Evolutionary conservation across 1,140 invertebrate genomes (phyloP).

Genomic region (Hycleus cichorii): DNA sequence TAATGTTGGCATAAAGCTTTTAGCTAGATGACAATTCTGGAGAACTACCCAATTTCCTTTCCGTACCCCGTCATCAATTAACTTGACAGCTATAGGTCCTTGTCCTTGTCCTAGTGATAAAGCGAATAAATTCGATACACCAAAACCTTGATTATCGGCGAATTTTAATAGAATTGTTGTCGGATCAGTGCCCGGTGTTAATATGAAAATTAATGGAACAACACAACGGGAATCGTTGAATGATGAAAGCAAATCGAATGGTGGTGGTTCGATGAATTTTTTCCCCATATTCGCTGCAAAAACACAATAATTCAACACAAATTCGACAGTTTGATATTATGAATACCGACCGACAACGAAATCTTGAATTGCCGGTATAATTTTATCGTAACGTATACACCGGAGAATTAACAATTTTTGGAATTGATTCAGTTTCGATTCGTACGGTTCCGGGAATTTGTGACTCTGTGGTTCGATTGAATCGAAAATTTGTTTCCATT

Average conservation of each 20-base stretch:
- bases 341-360: conserved; percentile 60
- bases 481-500: conserved; percentile 74
- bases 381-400: conserved; percentile 76
- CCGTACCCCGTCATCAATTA: conserved; percentile 71
- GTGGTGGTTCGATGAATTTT: conserved; percentile 60
- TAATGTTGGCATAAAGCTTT: conserved; percentile 78
- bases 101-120: conserved; percentile 90
- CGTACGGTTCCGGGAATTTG: conserved; percentile 50
- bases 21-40: conserved; percentile 91
- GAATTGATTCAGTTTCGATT: conserved; percentile 52
- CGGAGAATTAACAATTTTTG: conserved; percentile 64
- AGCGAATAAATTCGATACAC: conserved; percentile 64
- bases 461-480: conserved; percentile 5
- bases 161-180: conserved; percentile 55
- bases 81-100: conserved; percentile 69
- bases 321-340: too few species aligned
- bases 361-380: conserved; percentile 72
- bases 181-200: conserved; percentile 66
- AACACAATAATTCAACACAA: too few species aligned
- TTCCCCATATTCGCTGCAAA: conserved; percentile 44
- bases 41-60: conserved; percentile 83
- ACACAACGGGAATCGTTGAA: conserved; percentile 56
- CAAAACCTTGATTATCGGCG: conserved; percentile 52
- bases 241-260: conserved; percentile 54
- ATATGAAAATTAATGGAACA: conserved; percentile 60